Evolutionary conservation across 1,140 invertebrate species (phyloP), one percentile per base, ranked within the genome.

Genomic region (Ridgeia piscesae): DNA sequence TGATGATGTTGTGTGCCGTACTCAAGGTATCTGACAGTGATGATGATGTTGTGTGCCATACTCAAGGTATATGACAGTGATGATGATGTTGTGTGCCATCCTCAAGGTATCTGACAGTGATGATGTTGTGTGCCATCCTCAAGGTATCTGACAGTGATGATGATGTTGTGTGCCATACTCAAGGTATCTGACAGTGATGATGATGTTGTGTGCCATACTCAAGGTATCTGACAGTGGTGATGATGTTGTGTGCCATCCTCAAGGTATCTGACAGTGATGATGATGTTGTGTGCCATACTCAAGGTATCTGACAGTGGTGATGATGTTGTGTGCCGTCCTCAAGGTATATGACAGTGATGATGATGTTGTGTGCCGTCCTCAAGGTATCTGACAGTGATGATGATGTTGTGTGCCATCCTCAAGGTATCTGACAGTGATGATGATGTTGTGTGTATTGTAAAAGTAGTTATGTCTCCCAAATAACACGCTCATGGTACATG

Each of bases 251-350:
- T 94, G 94, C 94, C 35, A 93, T 95, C 48, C 92, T 95, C 31
- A 94, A 94, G 93, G 95, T 95, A 92, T 35, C 6, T 17, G 17
- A 91, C 9, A 33, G 33, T n/a, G n/a, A n/a, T 33, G 33, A 42
- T 35, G n/a, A 34, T 42, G 11, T 33, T 33, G 92, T 95, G 95
- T 94, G 94, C 94, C 35, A 93, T 95, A 35, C 92, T 95, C 31
- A 94, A 94, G 93, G 95, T 95, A 92, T 35, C 6, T 17, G 17
- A 91, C 9, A 33, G 33, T n/a, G n/a, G 9, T 33, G 33, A 42
- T 35, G n/a, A 34, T 42, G 11, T 33, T 33, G 92, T 95, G 95
- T 94, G 94, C 94, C 35, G 93, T 95, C 48, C 92, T 95, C 31
- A 94, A 94, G 93, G 95, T 95, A 92, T 35, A 33, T 17, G 17